Base-by-base conservation (phyloP, 2,888 invertebrate genomes). In the Sympetrum striolatum region DNA sequence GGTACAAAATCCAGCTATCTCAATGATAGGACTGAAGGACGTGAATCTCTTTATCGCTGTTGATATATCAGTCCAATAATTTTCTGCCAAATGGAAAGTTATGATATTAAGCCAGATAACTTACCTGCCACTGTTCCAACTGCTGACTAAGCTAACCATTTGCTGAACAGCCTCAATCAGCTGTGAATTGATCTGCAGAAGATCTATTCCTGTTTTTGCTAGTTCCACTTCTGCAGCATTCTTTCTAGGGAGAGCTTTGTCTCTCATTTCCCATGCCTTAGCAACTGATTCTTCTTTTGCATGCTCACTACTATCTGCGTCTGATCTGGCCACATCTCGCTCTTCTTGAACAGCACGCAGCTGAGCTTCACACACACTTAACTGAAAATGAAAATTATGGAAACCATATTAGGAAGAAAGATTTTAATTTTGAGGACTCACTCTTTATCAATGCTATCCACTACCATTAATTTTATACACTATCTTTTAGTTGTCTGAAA, bases 121-220 rank as follows among this genome's bases (percentile, higher is more conserved):
- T 93, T 92, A 97, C 97, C 97, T 98, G 98, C 98, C 98, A 98
- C 95, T 98, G 98, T 93, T 99, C 98, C 90, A 98, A 94, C 94
- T 98, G 98, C 93, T 98, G 98, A 35, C 98, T 98, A 39, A 99
- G 95, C 93, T 98, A 90, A 98, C 97, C 94, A 99, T 99, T 94
- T 99, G 98, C 92, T 98, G 97, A 91, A 99, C 98, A 10, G 98
- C 98, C 93, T 98, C 98, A 94, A 99, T 96, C 92, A 99, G 95
- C 94, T 99, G 98, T 93, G 98, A 97, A 93, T 98, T 98, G 90
- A 97, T 97, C 93, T 98, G 98, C 95, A 98, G 97, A 92, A 98
- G 95, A 93, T 99, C 98, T 90, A 98, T 97, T 90, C 98, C 95
- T 22, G 98, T 97, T 94, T 97, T 97, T 5, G 98, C 98, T 92